Evolutionary conservation across 2,797 vertebrate genomes (phyloP).

Genomic region (Microchirus variegatus): DNA sequence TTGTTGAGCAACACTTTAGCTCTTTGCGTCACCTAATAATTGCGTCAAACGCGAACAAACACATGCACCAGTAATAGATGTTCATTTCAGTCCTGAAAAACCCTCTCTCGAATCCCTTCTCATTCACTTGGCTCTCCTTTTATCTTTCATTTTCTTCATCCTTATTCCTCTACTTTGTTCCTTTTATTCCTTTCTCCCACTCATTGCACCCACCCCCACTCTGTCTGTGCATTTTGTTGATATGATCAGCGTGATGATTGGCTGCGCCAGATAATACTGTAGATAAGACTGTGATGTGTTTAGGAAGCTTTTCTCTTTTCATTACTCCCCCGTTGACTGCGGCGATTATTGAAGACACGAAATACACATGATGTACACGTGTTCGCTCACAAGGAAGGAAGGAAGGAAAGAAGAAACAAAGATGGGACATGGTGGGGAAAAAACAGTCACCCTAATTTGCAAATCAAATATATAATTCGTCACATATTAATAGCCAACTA

Average conservation of each 20-base stretch:
- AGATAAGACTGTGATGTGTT: constrained; percentile 55
- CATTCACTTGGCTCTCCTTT: constrained; percentile 56
- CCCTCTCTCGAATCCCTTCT: constrained; percentile 49
- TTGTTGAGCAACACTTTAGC: constrained; percentile 57
- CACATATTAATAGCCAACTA: constrained; percentile 72
- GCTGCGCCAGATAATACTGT: constrained; percentile 50
- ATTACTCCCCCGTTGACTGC: constrained; percentile 38
- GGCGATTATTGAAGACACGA: constrained; percentile 37
- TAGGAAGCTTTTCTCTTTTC: constrained; percentile 43
- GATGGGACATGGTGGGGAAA: constrained; percentile 34
- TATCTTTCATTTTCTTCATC: constrained; percentile 27
- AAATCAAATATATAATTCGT: constrained; percentile 77
- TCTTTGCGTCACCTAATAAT: constrained; percentile 60
- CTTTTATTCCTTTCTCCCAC: constrained; percentile 13
- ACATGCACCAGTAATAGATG: constrained; percentile 39
- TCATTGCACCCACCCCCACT: constrained; percentile 1
- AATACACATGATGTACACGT: constrained; percentile 17
- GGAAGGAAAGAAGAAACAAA: constrained; percentile 5
- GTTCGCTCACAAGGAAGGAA: constrained; percentile 1
- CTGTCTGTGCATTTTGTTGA: constrained; percentile 43
- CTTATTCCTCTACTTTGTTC: constrained; percentile 8
- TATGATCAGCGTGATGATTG: constrained; percentile 65
- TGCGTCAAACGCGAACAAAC: constrained; percentile 28
- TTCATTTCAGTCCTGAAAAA: constrained; percentile 66
- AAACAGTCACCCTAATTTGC: constrained; percentile 68